Evolutionary conservation across 2,113 vertebrate species (phyloP), one percentile per base, ranked within the genome.

Genomic region (Neoarius graeffei): DNA sequence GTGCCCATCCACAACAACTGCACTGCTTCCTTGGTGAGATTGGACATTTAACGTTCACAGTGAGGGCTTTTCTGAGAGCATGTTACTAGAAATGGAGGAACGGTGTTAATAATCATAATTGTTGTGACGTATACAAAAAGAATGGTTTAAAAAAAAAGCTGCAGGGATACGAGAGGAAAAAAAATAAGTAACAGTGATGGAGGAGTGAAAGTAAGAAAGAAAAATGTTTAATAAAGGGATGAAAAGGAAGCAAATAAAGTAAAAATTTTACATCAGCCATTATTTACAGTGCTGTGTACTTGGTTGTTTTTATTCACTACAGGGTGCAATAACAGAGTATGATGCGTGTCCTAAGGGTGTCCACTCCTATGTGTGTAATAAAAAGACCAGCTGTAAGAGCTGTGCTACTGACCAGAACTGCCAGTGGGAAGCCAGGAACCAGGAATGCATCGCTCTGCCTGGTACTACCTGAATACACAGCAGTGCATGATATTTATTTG

Each of bases 361-460:
- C 92, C 97, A 97, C 0, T 96, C 96, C 4, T 98, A 95, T 64
- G 96, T 97, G 82, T 99, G 98, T 93, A 98, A 95, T 92, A 99
- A 99, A 94, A 99, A 97, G 92, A 99, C 98, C 30, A 99, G 98
- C 90, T 99, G 98, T 88, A 98, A 98, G 95, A 99, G 98, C 94
- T 99, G 98, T 90, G 95, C 97, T 25, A 94, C 97, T 92, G 97
- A 99, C 93, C 98, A 97, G 89, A 98, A 99, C 95, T 99, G 98
- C 88, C 98, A 99, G 92, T 99, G 98, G 98, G 98, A 99, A 19
- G 93, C 96, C 0, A 95, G 98, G 89, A 99, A 98, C 91, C 98
- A 98, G 91, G 98, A 99, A 89, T 99, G 98, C 93, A 97, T 98
- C 0, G 96, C 97, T 1, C 92, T 99, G 57, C 97, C 98, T 1